These are phyloP conservation scores for Labia minor DNA, from an alignment of 2,888 invertebrate genomes.

Conservation along the genomic window DNA sequence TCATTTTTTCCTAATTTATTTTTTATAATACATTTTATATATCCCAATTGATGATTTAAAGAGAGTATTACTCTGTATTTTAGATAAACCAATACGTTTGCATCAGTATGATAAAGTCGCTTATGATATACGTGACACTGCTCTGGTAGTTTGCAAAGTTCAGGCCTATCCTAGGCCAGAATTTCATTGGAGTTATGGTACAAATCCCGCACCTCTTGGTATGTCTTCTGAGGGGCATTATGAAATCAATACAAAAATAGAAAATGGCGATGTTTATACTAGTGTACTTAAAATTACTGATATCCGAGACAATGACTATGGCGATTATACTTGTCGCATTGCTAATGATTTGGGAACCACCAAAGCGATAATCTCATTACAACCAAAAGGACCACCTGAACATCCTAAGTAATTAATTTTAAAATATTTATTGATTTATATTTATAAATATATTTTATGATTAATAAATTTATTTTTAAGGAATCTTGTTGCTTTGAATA, in stretches of 20 bases:
- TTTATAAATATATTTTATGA: too few species aligned
- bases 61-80: too few species aligned
- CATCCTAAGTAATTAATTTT: slow-evolving; percentile 48
- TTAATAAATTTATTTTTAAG: background rate
- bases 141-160: slow-evolving; percentile 77
- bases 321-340: slow-evolving; percentile 82
- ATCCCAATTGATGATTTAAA: too few species aligned
- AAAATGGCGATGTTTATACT: slow-evolving; percentile 76
- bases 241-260: slow-evolving; percentile 67
- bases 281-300: slow-evolving; percentile 63
- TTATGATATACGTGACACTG: slow-evolving; percentile 70
- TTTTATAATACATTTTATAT: too few species aligned
- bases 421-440: background rate
- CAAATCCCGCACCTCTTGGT: slow-evolving; percentile 59
- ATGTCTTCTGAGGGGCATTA: slow-evolving; percentile 77
- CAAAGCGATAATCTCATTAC: slow-evolving; percentile 63
- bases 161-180: slow-evolving; percentile 87
- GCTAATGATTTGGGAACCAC: slow-evolving; percentile 68
- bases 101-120: slow-evolving; percentile 82
- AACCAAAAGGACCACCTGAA: slow-evolving; percentile 80
- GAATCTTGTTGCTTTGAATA: slow-evolving; percentile 56
- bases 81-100: slow-evolving; percentile 76
- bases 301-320: slow-evolving; percentile 73
- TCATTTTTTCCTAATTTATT: too few species aligned
- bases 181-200: slow-evolving; percentile 81